phyloP scores from a whole-genome alignment of 1,140 invertebrate genomes.

The Neotoxoptera formosana region DNA sequence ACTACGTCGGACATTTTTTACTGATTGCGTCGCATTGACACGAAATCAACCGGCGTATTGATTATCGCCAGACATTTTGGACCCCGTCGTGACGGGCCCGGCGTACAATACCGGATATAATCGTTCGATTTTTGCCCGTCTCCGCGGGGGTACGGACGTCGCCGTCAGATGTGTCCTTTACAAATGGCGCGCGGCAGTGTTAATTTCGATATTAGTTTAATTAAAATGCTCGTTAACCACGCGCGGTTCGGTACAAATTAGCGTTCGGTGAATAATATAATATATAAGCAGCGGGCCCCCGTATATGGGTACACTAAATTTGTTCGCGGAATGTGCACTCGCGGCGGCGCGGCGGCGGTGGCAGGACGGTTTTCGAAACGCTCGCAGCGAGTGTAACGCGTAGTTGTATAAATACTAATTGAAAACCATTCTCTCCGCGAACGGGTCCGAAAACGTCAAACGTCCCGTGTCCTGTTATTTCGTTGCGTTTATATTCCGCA shows the following conservation, averaged over 20 bases:
- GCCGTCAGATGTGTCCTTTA: not conserved
- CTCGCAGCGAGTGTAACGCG: no score
- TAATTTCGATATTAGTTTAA: conserved; percentile 18
- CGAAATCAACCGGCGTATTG: conserved; percentile 19
- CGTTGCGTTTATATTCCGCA: not conserved
- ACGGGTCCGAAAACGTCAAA: not conserved
- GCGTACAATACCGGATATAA: not conserved
- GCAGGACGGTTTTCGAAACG: not conserved
- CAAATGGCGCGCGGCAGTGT: not conserved
- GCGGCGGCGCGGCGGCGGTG: no score
- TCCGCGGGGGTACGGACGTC: not conserved
- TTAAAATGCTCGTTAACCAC: not conserved
- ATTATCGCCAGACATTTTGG: not conserved
- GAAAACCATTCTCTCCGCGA: not conserved
- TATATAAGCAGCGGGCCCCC: not conserved
- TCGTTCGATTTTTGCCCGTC: not conserved
- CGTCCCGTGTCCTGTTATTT: not conserved
- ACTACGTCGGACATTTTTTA: not conserved
- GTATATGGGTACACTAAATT: not conserved
- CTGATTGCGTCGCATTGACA: not conserved
- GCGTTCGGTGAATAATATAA: not conserved
- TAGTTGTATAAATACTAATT: not conserved
- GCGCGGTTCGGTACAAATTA: not conserved
- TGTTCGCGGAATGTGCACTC: not conserved
- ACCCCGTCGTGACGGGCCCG: not conserved